Evolutionary conservation across 2,888 invertebrate species (phyloP).

Genomic region (Drosophila sordidula): DNA sequence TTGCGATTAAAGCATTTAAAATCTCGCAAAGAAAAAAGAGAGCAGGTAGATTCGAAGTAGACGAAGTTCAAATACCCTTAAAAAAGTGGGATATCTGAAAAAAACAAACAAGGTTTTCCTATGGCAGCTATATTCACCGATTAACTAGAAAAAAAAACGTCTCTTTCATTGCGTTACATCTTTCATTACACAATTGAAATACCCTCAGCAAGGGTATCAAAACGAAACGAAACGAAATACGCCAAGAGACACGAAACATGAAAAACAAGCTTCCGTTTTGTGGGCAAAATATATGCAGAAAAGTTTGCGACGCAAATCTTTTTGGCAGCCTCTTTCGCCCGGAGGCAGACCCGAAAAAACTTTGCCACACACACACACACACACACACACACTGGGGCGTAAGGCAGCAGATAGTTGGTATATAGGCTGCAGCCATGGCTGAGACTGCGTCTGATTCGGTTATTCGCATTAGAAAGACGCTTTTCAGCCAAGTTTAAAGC

Average conservation of each 20-base stretch:
- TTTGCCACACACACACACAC: constrained; percentile 46
- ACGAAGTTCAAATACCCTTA: neutral
- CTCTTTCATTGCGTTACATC: too few species aligned
- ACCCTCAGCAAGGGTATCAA: neutral
- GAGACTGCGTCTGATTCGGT: constrained; percentile 39
- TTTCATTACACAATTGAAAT: neutral
- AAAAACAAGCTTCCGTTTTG: constrained; percentile 77
- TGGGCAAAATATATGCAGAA: constrained; percentile 76
- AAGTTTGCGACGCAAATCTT: constrained; percentile 75
- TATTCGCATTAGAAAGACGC: constrained; percentile 55
- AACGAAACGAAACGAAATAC: constrained; percentile 53
- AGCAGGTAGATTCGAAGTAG: too few species aligned
- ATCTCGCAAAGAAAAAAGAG: constrained; percentile 29
- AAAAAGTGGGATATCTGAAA: too few species aligned
- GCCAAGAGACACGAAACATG: constrained; percentile 71
- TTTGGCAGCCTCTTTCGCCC: constrained; percentile 67
- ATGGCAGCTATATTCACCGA: too few species aligned
- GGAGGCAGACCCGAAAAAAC: constrained; percentile 33
- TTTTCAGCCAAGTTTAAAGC: constrained; percentile 69
- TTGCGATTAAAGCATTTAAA: constrained; percentile 79
- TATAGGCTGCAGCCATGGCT: constrained; percentile 33
- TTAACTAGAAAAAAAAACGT: too few species aligned
- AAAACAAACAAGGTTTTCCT: too few species aligned
- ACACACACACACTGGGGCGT: constrained; percentile 8
- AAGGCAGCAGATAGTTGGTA: constrained; percentile 1